Evolutionary conservation across 2,888 invertebrate species (phyloP), one percentile per base, ranked within the genome.

Genomic region (Melipona bicolor): DNA sequence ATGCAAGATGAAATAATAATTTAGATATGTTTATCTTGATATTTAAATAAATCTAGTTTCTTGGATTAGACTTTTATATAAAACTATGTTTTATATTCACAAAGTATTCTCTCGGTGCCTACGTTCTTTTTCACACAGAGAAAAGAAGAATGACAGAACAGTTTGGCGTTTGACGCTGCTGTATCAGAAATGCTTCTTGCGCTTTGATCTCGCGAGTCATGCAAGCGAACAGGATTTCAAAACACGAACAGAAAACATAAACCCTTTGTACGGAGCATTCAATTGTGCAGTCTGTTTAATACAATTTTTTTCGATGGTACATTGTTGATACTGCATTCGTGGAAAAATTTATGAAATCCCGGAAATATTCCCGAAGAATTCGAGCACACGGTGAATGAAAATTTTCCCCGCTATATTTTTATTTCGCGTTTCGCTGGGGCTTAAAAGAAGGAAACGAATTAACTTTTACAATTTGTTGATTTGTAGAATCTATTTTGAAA

Each of bases 171-270:
- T 36, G n/a, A 54, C 49, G 24, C 43, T 19, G 19, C 24, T 49
- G 71, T 61, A 73, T 50, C 49, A 62, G 43, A 32, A 73, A 73
- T 72, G 49, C 49, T 56, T 36, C 70, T 72, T 15, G 15, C 11
- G 59, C 59, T 72, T 72, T 72, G 71, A 72, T 72, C 59, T 72
- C 59, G 59, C 6, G 24, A 62, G 27, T 62, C 72, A n/a, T 32
- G 15, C 2, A 61, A n/a, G 1, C 50, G 62, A 62, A 50, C 15
- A 9, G 69, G 36, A 70, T 70, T 54, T 54, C 69, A 32, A 54
- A 43, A 70, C 21, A 36, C 15, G 54, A 36, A 70, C 9, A 9
- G 32, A 54, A 54, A 36, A 54, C 17, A 54, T 54, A 70, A 70
- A 54, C 4, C 6, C n/a, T 36, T 69, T 19, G 54, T 21, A 9